Conservation (phyloP, 2,888 invertebrate genomes). For the Norana najaformis region DNA sequence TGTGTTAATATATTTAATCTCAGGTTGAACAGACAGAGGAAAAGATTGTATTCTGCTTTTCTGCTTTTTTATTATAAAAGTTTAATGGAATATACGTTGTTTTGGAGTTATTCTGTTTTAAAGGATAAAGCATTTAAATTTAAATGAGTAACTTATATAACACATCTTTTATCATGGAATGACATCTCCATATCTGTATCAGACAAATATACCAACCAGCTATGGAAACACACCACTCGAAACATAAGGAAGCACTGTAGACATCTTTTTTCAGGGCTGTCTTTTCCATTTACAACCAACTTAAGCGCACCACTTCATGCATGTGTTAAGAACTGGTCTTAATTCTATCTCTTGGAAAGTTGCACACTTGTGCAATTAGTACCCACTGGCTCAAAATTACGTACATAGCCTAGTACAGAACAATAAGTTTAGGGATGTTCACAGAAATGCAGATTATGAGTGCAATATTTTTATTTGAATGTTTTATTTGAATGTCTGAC, state of each 20-base stretch:
- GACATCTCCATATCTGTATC: not conserved
- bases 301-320: not conserved
- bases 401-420: not conserved
- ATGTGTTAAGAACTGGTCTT: not conserved
- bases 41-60: not conserved
- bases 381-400: not conserved
- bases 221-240: not conserved
- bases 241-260: not conserved
- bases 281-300: not conserved
- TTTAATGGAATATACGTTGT: not conserved
- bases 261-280: not conserved
- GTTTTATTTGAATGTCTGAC: not conserved
- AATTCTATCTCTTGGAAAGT: not conserved
- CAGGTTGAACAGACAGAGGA: not conserved
- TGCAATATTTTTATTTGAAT: no score
- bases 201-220: not conserved
- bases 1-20: constrained; percentile 5
- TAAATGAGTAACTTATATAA: not conserved
- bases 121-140: not conserved
- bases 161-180: not conserved
- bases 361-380: not conserved
- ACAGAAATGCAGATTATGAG: not conserved
- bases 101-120: not conserved
- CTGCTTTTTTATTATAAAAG: not conserved
- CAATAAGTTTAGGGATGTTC: not conserved